Base-by-base conservation (phyloP, 2,113 vertebrate genomes). In the Plecturocebus donacophilus region DNA sequence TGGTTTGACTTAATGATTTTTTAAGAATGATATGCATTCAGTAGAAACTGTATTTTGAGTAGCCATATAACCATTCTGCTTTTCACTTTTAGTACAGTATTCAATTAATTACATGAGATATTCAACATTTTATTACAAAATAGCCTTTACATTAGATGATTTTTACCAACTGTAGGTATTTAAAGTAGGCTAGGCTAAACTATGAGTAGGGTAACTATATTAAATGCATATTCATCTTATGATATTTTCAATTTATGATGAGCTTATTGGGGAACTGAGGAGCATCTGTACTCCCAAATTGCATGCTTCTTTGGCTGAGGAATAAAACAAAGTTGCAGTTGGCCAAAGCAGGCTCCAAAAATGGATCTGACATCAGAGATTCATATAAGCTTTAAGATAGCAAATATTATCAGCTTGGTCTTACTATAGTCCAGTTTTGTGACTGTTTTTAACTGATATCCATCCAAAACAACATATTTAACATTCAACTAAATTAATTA, bases 261-360 rank as follows among this genome's bases (percentile, higher is more conserved):
- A 16, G 2, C 27, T 47, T 47, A 47, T 77, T 45, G 45, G 42
- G 42, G 8, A 47, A 30, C 32, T 4, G 14, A 77, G 75, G 75
- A 77, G 14, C 27, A 30, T 77, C 25, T 47, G 27, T 77, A 70
- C 13, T 85, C 40, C 49, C 19, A 77, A 11, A 35, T 19, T 77
- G 40, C 14, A 61, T 70, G n/a, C 13, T 85, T 85, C 61, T 75
- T 77, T 2, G 75, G 21, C 7, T 23, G 17, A 95, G 35, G n/a
- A 80, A 96, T 61, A 88, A 94, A 75, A 23, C 23, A 95, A 94
- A 77, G 25, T 66, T 61, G 16, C 2, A 45, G 73, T 87, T 89
- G 47, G 47, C 35, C 52, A 94, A 96, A 52, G 20, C 2, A 71
- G 49, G 5, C n/a, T 90, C 94, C n/a, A 86, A 70, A 77, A 80